Evolutionary conservation across 30 jellyfish, hydroid and myxozoan species (phyloP).

Genomic region (Haliclystus octoradiatus): DNA sequence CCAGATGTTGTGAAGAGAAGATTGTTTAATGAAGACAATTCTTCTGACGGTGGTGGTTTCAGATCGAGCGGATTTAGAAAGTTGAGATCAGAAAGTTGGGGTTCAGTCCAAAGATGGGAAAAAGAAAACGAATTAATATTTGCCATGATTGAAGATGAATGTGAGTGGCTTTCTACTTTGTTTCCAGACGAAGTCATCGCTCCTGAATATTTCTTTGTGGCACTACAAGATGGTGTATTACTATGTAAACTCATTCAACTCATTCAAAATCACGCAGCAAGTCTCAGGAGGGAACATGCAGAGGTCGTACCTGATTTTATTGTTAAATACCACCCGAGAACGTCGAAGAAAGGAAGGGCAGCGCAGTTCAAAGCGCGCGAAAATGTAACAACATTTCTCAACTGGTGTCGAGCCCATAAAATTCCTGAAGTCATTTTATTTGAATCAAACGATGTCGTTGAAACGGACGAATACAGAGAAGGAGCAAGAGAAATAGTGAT

Average conservation of each 20-base stretch:
- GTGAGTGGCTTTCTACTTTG: constrained; percentile 74
- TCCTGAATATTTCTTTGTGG: constrained; percentile 68
- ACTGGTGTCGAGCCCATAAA: constrained; percentile 81
- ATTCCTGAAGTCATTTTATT: constrained; percentile 80
- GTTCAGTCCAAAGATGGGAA: constrained; percentile 95
- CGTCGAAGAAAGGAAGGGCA: constrained; percentile 60
- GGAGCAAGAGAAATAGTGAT: constrained; percentile 95
- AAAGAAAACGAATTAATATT: constrained; percentile 90
- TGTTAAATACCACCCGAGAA: constrained; percentile 57
- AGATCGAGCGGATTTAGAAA: constrained; percentile 32
- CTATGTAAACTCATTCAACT: constrained; percentile 73
- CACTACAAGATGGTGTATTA: constrained; percentile 86
- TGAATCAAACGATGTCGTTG: constrained; percentile 96
- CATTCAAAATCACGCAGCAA: constrained; percentile 65
- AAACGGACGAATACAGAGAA: constrained; percentile 64
- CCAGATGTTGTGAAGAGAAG: constrained; percentile 1
- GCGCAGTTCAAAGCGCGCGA: constrained; percentile 90
- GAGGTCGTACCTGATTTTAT: constrained; percentile 19
- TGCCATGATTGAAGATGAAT: constrained; percentile 95
- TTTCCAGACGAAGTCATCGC: constrained; percentile 89
- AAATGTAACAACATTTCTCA: constrained; percentile 67
- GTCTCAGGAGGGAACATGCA: constrained; percentile 36
- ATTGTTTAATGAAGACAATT: neutral
- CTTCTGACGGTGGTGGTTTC: constrained; percentile 8
- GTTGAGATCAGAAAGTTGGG: constrained; percentile 71